Evolutionary conservation across 2,113 vertebrate species (phyloP).

Genomic region (Oryzias javanicus): DNA sequence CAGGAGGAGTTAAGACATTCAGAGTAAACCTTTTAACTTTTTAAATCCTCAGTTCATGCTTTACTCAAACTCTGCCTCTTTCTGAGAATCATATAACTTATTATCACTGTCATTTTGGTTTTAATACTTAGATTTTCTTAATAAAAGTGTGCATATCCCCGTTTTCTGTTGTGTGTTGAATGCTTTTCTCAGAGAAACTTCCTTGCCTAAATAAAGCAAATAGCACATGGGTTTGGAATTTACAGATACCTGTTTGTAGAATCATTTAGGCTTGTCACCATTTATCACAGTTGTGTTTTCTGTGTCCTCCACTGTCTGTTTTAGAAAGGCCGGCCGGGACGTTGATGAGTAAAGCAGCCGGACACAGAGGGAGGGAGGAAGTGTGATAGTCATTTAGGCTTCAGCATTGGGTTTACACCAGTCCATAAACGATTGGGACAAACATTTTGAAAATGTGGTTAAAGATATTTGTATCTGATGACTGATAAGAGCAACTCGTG

Average conservation of each 20-base stretch:
- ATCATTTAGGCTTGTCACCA: constrained; percentile 59
- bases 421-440: constrained; percentile 37
- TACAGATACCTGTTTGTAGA: constrained; percentile 60
- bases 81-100: too few relatives aligned
- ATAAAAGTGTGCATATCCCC: too few relatives aligned
- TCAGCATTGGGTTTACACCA: constrained; percentile 53
- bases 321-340: constrained; percentile 51
- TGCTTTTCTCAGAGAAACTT: constrained; percentile 25
- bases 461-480: constrained; percentile 15
- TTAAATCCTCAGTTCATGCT: too few relatives aligned
- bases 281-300: constrained; percentile 70
- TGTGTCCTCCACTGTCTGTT: constrained; percentile 62
- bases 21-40: too few relatives aligned
- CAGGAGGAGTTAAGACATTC: too few relatives aligned
- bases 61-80: too few relatives aligned
- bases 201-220: constrained; percentile 29
- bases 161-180: not conserved
- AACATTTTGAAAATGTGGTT: constrained; percentile 51
- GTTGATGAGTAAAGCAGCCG: constrained; percentile 72
- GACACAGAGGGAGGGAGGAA: constrained; percentile 58
- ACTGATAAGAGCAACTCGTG: not conserved
- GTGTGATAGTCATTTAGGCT: constrained; percentile 52
- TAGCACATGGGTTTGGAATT: constrained; percentile 56
- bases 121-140: too few relatives aligned
- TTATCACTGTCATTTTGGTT: too few relatives aligned